These are phyloP conservation scores for Rhizomys pruinosus DNA, from an alignment of 2,113 vertebrate species.

Conservation along the genomic window DNA sequence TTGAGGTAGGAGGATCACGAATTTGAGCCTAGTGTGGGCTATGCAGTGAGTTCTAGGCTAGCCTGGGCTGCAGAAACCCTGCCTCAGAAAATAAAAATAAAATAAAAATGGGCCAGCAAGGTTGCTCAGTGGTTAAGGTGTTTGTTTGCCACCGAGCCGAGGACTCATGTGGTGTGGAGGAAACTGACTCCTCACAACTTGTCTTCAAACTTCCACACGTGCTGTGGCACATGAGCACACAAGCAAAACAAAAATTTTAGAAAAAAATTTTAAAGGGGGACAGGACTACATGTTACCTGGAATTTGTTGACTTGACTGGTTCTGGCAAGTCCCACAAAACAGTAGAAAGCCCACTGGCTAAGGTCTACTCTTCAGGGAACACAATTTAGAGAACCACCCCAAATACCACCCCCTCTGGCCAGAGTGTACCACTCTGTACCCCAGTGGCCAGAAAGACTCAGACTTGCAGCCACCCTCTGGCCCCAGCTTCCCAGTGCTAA, in stretches of 20 bases:
- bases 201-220: not conserved
- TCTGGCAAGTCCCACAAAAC: slow-evolving; percentile 23
- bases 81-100: not conserved
- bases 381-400: not conserved
- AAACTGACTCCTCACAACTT: not conserved
- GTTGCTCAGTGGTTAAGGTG: no score
- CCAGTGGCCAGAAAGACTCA: not conserved
- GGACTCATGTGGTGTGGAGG: not conserved
- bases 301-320: slow-evolving; percentile 4
- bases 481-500: not conserved
- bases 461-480: not conserved
- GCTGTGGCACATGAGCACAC: no score
- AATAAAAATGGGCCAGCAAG: not conserved
- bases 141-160: not conserved
- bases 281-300: not conserved
- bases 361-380: not conserved
- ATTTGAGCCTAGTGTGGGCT: not conserved
- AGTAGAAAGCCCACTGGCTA: not conserved
- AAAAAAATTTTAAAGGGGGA: not conserved
- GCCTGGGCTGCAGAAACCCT: not conserved
- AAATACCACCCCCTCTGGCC: not conserved
- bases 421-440: not conserved
- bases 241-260: not conserved
- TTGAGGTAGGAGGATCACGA: not conserved
- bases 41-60: no score